Percentiles rank a stretch among this genome's conserved stretches.
phyloP scores from a whole-genome alignment of 2,888 invertebrate genomes.

The Archips crataeganus region DNA sequence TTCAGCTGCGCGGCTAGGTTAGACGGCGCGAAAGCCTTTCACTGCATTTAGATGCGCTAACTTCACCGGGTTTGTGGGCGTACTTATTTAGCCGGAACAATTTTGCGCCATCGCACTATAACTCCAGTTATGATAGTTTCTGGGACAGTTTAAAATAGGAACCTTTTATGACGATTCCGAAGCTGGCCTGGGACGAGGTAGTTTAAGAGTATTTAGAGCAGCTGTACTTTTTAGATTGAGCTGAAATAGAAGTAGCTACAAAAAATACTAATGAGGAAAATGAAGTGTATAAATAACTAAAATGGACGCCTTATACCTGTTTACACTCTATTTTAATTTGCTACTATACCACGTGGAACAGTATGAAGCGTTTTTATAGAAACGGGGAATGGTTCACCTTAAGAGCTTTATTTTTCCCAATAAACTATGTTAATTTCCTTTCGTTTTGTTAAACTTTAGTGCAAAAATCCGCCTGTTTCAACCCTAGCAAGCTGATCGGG shows the following conservation, averaged over 20 bases:
- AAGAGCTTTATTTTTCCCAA: no score
- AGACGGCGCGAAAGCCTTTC: conserved; percentile 51
- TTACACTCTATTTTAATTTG: no score
- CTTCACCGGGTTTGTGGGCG: conserved; percentile 48
- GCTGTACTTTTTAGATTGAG: not conserved
- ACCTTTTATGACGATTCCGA: conserved; percentile 6
- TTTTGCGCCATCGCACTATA: conserved; percentile 26
- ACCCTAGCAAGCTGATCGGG: no score
- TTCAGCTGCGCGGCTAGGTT: conserved; percentile 35
- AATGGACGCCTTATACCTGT: no score
- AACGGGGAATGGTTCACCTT: no score
- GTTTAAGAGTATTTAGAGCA: not conserved
- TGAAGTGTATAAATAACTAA: no score
- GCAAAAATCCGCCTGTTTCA: no score
- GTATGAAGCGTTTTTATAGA: no score
- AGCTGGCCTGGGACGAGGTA: conserved; percentile 14
- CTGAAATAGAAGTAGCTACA: not conserved
- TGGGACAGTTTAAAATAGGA: conserved; percentile 19
- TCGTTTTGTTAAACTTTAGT: no score
- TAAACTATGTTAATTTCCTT: no score
- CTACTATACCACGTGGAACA: no score
- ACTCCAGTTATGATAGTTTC: conserved; percentile 32
- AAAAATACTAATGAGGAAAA: not conserved
- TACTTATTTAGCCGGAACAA: conserved; percentile 25
- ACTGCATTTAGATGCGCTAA: conserved; percentile 53